Evolutionary conservation across 2,888 invertebrate species (phyloP).

Genomic region (Choreutis nemorana): DNA sequence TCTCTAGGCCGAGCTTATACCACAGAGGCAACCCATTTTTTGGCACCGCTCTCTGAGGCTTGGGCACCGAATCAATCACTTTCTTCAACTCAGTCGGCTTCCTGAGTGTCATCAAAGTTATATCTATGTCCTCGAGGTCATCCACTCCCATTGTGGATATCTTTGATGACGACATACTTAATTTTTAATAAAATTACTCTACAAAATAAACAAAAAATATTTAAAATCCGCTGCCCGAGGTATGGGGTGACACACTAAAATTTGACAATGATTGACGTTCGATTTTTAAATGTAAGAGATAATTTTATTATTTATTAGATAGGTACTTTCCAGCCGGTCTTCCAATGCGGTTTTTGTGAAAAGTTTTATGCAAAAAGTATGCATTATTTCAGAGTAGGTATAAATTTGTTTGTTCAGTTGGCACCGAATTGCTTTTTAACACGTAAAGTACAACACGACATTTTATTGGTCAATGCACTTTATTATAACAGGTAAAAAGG

Average conservation of each 20-base stretch:
- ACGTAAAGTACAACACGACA: slow-evolving; percentile 12
- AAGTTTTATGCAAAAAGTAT: too few relatives aligned
- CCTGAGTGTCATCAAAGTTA: slow-evolving; percentile 43
- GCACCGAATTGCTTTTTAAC: slow-evolving; percentile 13
- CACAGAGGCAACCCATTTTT: slow-evolving; percentile 60
- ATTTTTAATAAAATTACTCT: slow-evolving; percentile 14
- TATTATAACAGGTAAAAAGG: slow-evolving; percentile 1
- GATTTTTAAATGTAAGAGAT: slow-evolving; percentile 19
- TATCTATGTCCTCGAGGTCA: slow-evolving; percentile 30
- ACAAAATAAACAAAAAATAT: slow-evolving; percentile 16
- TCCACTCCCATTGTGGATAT: slow-evolving; percentile 23
- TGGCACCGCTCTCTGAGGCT: slow-evolving; percentile 49
- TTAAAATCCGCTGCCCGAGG: too few relatives aligned
- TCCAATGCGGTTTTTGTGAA: too few relatives aligned
- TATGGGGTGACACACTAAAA: slow-evolving; percentile 18
- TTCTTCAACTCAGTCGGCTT: slow-evolving; percentile 54
- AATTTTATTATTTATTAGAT: slow-evolving; percentile 10
- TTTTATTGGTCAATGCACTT: slow-evolving; percentile 10
- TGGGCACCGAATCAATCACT: slow-evolving; percentile 52
- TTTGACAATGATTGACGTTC: slow-evolving; percentile 26
- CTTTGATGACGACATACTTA: slow-evolving; percentile 21
- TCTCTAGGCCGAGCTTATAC: slow-evolving; percentile 57
- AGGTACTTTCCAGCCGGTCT: slow-evolving; percentile 6
- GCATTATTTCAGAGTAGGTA: slow-evolving; percentile 6
- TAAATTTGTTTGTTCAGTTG: slow-evolving; percentile 11